Evolutionary conservation across 2,797 vertebrate species (phyloP).

Genomic region (Jordanella pulchra): DNA sequence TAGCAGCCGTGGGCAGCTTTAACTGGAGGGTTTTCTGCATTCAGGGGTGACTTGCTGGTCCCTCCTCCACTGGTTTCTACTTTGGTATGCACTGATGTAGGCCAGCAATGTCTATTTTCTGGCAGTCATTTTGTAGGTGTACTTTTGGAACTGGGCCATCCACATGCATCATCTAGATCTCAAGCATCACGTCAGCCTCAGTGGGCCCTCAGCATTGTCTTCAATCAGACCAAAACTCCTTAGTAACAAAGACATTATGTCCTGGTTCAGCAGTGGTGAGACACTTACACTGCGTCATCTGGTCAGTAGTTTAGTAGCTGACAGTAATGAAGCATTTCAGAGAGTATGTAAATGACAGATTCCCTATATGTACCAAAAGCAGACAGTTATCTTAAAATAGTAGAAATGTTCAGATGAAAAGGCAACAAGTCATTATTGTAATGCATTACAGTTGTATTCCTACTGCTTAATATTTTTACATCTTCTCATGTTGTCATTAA

Average conservation of each 20-base stretch:
- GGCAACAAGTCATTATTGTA: too few relatives aligned
- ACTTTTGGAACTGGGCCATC: slow-evolving; percentile 57
- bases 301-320: background rate
- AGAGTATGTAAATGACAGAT: too few relatives aligned
- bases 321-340: background rate
- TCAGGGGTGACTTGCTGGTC: slow-evolving; percentile 62
- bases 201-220: slow-evolving; percentile 19
- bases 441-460: too few relatives aligned
- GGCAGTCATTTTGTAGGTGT: slow-evolving; percentile 60
- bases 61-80: slow-evolving; percentile 68
- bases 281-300: background rate
- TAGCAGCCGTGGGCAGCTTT: slow-evolving; percentile 61
- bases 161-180: slow-evolving; percentile 52
- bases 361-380: too few relatives aligned
- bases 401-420: too few relatives aligned
- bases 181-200: slow-evolving; percentile 46
- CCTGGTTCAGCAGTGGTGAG: slow-evolving; percentile 4
- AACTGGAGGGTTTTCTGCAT: slow-evolving; percentile 57
- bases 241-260: slow-evolving; percentile 12
- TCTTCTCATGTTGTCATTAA: too few relatives aligned
- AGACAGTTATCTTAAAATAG: too few relatives aligned
- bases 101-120: slow-evolving; percentile 59
- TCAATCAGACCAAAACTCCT: slow-evolving; percentile 14
- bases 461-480: too few relatives aligned
- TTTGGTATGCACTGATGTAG: slow-evolving; percentile 57